Percentiles rank a stretch among this genome's conserved stretches.
Conservation (phyloP, 1,140 invertebrate genomes). For the Halesus radiatus region DNA sequence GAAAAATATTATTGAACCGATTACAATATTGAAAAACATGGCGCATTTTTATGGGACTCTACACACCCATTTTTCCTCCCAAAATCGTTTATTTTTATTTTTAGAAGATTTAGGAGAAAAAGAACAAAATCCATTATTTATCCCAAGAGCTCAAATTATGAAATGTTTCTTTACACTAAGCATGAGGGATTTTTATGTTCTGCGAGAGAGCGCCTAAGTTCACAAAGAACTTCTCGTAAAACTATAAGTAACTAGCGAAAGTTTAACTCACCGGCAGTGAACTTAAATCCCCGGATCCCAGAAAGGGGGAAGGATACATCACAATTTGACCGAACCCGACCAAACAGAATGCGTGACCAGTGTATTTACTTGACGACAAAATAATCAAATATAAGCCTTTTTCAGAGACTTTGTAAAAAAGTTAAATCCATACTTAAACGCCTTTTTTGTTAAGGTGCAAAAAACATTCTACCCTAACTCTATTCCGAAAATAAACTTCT, state of each 20-base stretch:
- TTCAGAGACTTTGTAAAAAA: constrained; percentile 6
- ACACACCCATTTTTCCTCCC: too few species aligned
- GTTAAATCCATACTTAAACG: neutral
- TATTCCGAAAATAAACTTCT: neutral
- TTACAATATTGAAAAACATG: too few species aligned
- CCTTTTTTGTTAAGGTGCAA: neutral
- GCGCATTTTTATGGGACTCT: too few species aligned
- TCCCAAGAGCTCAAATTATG: too few species aligned
- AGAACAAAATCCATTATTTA: too few species aligned
- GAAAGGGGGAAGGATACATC: constrained; percentile 9
- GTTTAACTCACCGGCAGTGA: neutral
- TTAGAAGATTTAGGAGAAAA: too few species aligned
- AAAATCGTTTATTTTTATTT: too few species aligned
- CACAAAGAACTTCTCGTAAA: neutral
- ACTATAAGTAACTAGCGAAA: neutral
- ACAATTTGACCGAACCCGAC: constrained; percentile 27
- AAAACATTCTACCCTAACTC: neutral
- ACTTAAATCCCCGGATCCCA: constrained; percentile 25
- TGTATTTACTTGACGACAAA: neutral
- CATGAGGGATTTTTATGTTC: too few species aligned
- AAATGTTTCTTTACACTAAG: too few species aligned
- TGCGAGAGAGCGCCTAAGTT: too few species aligned
- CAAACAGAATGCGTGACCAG: constrained; percentile 28
- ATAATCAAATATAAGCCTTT: neutral
- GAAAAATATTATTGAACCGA: too few species aligned